A percentile compares a stretch with the other conserved stretches of the same genome.
phyloP scores from a whole-genome alignment of 2,113 vertebrate genomes.

The Sprattus sprattus region DNA sequence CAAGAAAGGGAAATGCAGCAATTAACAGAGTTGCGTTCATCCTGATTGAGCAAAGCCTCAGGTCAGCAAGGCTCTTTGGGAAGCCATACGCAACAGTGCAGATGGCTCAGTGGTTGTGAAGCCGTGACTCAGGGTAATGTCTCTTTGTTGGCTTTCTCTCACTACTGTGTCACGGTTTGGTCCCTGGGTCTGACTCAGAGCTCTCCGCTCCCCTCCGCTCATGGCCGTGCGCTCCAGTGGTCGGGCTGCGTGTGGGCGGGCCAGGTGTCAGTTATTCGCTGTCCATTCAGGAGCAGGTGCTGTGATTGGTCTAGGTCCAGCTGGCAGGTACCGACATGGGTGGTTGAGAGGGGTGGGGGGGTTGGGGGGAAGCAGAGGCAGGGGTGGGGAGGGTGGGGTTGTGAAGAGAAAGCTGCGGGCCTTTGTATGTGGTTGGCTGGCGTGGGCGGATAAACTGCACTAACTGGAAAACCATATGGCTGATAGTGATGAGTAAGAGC shows the following conservation, averaged over 20 bases:
- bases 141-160: too few species aligned
- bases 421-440: background rate
- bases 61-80: background rate
- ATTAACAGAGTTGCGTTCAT: background rate
- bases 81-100: background rate
- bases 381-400: constrained; percentile 5
- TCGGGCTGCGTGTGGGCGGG: background rate
- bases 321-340: background rate
- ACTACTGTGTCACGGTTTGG: too few species aligned
- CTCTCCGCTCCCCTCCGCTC: too few species aligned
- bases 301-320: background rate
- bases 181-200: too few species aligned
- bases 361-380: background rate
- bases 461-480: background rate
- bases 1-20: background rate
- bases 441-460: background rate
- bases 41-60: background rate
- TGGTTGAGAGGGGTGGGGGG: background rate
- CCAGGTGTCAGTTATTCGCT: background rate
- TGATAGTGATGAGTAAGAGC: too few species aligned
- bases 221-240: background rate
- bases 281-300: background rate
- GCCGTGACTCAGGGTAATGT: too few species aligned
- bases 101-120: background rate
- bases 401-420: constrained; percentile 5